Evolutionary conservation across 2,888 invertebrate genomes (phyloP).

Genomic region (Tanytarsus gracilentus): DNA sequence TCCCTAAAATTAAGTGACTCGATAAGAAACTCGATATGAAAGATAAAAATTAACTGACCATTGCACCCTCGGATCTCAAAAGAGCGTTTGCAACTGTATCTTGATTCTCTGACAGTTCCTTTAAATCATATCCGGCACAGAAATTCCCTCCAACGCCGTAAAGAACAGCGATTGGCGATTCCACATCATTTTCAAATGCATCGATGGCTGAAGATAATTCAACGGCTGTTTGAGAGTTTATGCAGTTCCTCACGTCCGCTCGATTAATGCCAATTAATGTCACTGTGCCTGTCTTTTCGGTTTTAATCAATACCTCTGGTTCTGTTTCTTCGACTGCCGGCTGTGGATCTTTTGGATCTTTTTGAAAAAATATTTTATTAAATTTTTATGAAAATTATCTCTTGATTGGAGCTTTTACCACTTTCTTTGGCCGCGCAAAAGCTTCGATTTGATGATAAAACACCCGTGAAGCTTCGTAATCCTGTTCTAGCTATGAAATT

Average conservation of each 20-base stretch:
- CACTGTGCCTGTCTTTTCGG: conserved; percentile 55
- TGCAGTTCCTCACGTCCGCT: conserved; percentile 71
- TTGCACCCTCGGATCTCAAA: conserved; percentile 44
- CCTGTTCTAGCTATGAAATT: background rate
- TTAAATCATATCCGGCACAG: conserved; percentile 84
- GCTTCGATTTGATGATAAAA: background rate
- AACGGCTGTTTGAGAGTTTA: conserved; percentile 60
- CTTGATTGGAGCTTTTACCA: background rate
- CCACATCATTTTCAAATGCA: conserved; percentile 67
- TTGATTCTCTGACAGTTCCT: conserved; percentile 53
- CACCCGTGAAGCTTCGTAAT: background rate
- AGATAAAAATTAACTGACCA: conserved; percentile 39
- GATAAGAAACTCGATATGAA: background rate
- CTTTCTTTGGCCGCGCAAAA: background rate
- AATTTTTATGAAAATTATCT: background rate
- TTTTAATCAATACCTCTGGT: conserved; percentile 37
- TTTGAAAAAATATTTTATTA: background rate
- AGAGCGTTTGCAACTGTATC: conserved; percentile 41
- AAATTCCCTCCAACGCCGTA: conserved; percentile 90
- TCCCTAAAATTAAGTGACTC: conserved; percentile 42
- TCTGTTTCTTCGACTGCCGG: background rate
- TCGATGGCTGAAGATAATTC: conserved; percentile 63
- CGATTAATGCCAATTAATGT: conserved; percentile 82
- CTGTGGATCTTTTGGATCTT: background rate
- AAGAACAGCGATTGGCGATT: conserved; percentile 63